phyloP scores from a whole-genome alignment of 2,797 vertebrate species.

The Tadarida brasiliensis region DNA sequence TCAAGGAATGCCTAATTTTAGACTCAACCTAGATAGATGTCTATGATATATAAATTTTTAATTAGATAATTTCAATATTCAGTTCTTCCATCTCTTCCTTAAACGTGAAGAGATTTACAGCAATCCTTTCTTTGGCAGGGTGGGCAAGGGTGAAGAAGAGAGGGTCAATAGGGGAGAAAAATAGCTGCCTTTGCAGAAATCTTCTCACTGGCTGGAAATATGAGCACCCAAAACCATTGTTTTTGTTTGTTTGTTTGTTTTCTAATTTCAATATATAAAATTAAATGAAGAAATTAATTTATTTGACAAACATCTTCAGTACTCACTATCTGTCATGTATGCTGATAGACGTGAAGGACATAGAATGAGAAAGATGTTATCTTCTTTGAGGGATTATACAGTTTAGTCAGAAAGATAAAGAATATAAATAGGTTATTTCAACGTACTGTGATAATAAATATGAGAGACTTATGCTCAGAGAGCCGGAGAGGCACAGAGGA shows the following conservation, averaged over 20 bases:
- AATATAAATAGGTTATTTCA: not conserved
- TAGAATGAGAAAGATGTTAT: not conserved
- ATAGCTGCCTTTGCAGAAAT: not conserved
- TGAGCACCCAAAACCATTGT: not conserved
- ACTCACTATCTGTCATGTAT: not conserved
- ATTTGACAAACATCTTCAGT: not conserved
- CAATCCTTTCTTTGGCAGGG: not conserved
- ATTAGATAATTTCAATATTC: constrained; percentile 54
- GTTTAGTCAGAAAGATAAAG: not conserved
- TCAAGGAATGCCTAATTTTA: constrained; percentile 60
- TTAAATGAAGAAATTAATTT: constrained; percentile 47
- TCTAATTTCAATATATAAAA: constrained; percentile 43
- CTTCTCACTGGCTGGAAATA: not conserved
- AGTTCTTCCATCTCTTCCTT: not conserved
- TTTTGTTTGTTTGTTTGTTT: not conserved
- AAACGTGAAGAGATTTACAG: not conserved
- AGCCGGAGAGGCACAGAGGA: not conserved
- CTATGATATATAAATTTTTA: constrained; percentile 12
- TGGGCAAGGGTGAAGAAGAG: no score
- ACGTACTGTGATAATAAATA: not conserved
- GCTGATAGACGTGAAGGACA: not conserved
- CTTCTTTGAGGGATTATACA: not conserved
- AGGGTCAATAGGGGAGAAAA: not conserved
- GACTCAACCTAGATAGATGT: not conserved
- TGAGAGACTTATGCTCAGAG: not conserved